Evolutionary conservation across 2,797 vertebrate species (phyloP), one percentile per base, ranked within the genome.

Genomic region (Cichlasoma orientale): DNA sequence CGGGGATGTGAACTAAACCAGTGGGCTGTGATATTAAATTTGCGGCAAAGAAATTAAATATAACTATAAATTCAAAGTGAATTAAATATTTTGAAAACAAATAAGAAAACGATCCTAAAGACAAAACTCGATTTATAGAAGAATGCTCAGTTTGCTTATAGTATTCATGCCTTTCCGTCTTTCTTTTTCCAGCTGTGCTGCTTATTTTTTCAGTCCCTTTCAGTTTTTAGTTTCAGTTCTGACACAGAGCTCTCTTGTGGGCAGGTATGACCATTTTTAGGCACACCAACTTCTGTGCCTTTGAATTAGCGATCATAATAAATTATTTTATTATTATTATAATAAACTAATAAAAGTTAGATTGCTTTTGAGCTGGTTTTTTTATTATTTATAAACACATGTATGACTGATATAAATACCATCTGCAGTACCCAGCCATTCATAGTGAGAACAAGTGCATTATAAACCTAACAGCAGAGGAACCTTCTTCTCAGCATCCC

Each of bases 401-500:
- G 19, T 2, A 41, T 74, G 57, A 78, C 59, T 75, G 70, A 78
- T 79, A 55, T 52, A n/a, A 54, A 75, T 61, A 52, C 36, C 7
- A 63, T 87, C 69, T 74, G 27, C 50, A 57, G 31, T 41, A 16
- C 27, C 58, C 3, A 27, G 14, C 80, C 27, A 41, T 91, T 82
- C 74, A 57, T 27, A 82, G 63, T 75, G 61, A 78, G 74, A 82
- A 58, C 69, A 70, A 72, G 59, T 75, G 72, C 74, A 57, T 87
- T 80, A 82, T 75, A 75, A 78, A 90, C 25, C 74, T 68, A 82
- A 88, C 82, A 84, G 56, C 63, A 77, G 59, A 56, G 61, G 72
- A 81, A 83, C 79, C 55, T 53, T 68, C 72, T 78, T 21, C 14
- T n/a, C 70, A 79, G 75, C 82, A 47, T 79, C 80, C 70, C 84